Conservation (phyloP, 2,113 vertebrate genomes). For the Syrmaticus mikado region DNA sequence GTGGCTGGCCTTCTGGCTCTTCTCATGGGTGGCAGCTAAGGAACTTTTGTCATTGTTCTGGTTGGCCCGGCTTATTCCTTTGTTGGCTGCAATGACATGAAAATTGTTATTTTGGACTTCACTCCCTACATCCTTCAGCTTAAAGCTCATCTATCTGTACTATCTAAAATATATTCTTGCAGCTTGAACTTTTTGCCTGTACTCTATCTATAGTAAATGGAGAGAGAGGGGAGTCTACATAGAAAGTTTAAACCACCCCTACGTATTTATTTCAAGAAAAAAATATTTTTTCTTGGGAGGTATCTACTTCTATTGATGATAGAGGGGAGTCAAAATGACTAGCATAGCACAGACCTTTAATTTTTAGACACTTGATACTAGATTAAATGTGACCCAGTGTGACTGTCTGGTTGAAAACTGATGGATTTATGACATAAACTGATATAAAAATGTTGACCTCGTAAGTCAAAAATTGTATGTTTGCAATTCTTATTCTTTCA, state of each 20-base stretch:
- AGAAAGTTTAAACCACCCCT: not conserved
- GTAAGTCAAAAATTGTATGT: not conserved
- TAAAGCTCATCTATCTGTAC: not conserved
- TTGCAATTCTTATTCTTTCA: not conserved
- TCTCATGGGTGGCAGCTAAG: too few species aligned
- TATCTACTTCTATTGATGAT: not conserved
- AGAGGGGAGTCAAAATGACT: not conserved
- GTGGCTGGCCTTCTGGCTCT: too few species aligned
- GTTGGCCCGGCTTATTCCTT: too few species aligned
- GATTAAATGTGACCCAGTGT: not conserved
- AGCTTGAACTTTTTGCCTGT: not conserved
- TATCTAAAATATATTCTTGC: not conserved
- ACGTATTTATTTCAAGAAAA: not conserved
- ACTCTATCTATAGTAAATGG: not conserved
- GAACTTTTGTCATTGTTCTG: too few species aligned
- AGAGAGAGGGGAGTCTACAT: not conserved
- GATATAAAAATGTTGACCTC: not conserved
- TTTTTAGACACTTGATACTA: not conserved
- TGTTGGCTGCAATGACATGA: too few species aligned
- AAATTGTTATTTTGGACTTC: too few species aligned
- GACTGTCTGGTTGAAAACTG: not conserved
- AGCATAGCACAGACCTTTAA: not conserved
- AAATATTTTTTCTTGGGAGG: not conserved
- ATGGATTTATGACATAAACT: not conserved
- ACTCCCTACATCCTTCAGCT: too few species aligned